Conservation (phyloP, 1,140 invertebrate genomes). For the Tetranychus urticae region DNA sequence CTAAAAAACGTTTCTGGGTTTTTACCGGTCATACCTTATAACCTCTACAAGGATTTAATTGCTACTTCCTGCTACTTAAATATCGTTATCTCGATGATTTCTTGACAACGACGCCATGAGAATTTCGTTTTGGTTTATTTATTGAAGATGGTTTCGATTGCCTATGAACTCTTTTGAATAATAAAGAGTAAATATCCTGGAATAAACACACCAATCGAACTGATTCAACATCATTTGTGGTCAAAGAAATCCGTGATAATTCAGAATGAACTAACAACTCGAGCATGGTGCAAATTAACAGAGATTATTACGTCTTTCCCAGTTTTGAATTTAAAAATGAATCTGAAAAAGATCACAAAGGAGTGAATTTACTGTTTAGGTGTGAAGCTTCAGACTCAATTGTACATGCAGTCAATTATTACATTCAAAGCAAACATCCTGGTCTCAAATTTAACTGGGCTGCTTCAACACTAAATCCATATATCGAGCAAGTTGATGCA, state of each 20-base stretch:
- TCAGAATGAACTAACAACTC: constrained; percentile 16
- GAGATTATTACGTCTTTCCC: no score
- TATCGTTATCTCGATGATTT: not conserved
- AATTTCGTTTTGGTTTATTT: constrained; percentile 13
- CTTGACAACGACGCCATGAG: constrained; percentile 10
- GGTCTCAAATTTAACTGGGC: constrained; percentile 31
- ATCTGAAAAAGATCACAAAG: not conserved
- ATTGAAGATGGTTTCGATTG: constrained; percentile 9
- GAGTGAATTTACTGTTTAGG: not conserved
- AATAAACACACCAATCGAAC: constrained; percentile 45
- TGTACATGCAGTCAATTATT: no score
- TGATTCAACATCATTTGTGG: constrained; percentile 42
- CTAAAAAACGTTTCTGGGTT: no score
- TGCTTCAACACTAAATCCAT: constrained; percentile 64
- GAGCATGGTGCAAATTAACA: no score
- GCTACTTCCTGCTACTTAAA: no score
- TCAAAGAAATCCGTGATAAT: constrained; percentile 58
- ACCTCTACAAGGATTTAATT: no score
- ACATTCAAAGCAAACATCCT: no score
- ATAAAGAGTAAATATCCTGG: constrained; percentile 49
- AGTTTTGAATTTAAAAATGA: no score
- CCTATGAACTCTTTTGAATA: constrained; percentile 47
- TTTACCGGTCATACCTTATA: no score
- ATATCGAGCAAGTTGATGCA: constrained; percentile 58
- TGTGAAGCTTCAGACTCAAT: no score